Evolutionary conservation across 2,888 invertebrate genomes (phyloP).

Genomic region (Dryobota labecula): DNA sequence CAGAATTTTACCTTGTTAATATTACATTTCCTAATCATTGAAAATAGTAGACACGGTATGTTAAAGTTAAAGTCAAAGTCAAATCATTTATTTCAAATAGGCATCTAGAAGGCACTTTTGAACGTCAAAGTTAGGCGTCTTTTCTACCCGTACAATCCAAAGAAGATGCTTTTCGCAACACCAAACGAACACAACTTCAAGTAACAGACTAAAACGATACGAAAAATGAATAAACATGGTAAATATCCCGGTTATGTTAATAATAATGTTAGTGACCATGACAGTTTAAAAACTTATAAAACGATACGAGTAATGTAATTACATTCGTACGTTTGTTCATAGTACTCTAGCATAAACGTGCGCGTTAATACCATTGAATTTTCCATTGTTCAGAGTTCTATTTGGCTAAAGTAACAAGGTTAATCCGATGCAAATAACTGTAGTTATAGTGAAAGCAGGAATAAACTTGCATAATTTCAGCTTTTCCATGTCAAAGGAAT

Average conservation of each 20-base stretch:
- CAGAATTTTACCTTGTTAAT: no score
- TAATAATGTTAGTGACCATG: no score
- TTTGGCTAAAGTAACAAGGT: conserved; percentile 24
- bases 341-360: conserved; percentile 47
- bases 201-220: conserved; percentile 48
- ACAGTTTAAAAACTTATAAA: no score
- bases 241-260: no score
- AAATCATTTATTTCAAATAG: no score
- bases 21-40: no score
- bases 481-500: conserved; percentile 12
- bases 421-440: conserved; percentile 6
- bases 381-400: conserved; percentile 21
- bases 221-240: no score
- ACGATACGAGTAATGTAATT: conserved; percentile 55
- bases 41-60: no score
- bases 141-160: conserved; percentile 11
- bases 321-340: conserved; percentile 45
- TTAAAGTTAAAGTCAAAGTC: no score
- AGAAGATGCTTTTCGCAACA: conserved; percentile 39
- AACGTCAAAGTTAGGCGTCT: conserved; percentile 6
- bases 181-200: conserved; percentile 48
- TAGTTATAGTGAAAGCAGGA: background rate
- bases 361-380: conserved; percentile 41
- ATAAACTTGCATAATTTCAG: background rate
- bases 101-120: no score